phyloP scores from a whole-genome alignment of 2,113 vertebrate genomes.

The Harpagus bidentatus region DNA sequence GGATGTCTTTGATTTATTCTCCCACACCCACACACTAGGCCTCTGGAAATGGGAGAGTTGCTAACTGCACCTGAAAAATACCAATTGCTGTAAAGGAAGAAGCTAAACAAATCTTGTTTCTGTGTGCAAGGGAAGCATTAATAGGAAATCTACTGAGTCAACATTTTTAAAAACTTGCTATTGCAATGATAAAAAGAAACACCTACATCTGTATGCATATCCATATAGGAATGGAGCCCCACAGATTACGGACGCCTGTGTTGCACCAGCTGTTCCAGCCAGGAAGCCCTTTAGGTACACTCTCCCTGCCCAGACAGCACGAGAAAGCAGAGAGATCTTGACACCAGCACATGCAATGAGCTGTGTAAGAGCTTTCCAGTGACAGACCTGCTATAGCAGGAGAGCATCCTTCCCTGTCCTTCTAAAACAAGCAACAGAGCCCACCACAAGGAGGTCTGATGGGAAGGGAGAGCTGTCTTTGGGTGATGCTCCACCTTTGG shows the following conservation, averaged over 20 bases:
- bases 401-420: not conserved
- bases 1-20: conserved; percentile 29
- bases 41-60: not conserved
- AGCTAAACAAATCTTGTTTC: not conserved
- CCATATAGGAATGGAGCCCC: not conserved
- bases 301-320: not conserved
- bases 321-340: not conserved
- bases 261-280: not conserved
- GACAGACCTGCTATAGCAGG: not conserved
- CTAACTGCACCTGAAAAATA: not conserved
- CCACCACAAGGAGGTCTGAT: not conserved
- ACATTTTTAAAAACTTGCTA: not conserved
- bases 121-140: not conserved
- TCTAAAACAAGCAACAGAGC: not conserved
- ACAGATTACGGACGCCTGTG: not conserved
- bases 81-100: not conserved
- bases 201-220: not conserved
- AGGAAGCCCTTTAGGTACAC: not conserved
- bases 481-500: not conserved
- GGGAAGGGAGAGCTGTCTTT: not conserved
- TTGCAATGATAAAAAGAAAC: not conserved
- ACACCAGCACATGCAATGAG: not conserved
- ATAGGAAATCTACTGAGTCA: rapidly evolving
- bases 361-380: not conserved
- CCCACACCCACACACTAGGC: not conserved